Evolutionary conservation across 2,113 vertebrate genomes (phyloP), one percentile per base, ranked within the genome.

Genomic region (Zonotrichia leucophrys): DNA sequence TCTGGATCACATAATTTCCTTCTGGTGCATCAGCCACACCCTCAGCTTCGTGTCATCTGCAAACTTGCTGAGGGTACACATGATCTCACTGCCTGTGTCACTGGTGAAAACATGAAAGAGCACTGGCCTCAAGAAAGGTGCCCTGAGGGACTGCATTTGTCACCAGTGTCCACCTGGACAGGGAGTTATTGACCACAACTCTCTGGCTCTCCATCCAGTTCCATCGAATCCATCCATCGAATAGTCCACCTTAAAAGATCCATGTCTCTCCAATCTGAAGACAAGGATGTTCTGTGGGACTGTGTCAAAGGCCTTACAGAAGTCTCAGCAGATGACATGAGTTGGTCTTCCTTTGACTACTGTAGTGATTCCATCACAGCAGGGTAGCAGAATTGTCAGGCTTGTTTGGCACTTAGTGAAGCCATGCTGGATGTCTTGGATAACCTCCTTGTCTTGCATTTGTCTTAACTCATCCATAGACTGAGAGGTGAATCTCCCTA

Each of bases 121-220:
- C 33, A 59, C 8, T 0, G 0, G 22, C 28, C 33, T 15, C 23
- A 44, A 44, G 33, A 20, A 37, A 21, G 33, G 30, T 28, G 11
- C 14, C 10, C 52, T 24, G 23, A 67, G 11, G 15, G 15, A 59
- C 15, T 30, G 5, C 27, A 44, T 30, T 59, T 17, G 1, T 44
- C 19, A 41, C 53, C 16, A 46, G 11, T 15, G 16, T 39, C n/a
- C 30, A 25, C 28, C 20, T 75, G 53, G 19, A 53, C 12, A 20
- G 30, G 23, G 13, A 52, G 7, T 10, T 39, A 21, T 25, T n/a
- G n/a, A 60, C 11, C 39, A 39, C 8, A 60, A 12, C 3, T 53
- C 33, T 81, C 33, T 89, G 39, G 5, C 2, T 52, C 15, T 46
- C 4, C 46, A 30, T 14, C 24, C 39, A 53, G 15, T 30, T 67